Base-by-base conservation (phyloP, 2,888 invertebrate genomes). In the Zele albiditarsus region DNA sequence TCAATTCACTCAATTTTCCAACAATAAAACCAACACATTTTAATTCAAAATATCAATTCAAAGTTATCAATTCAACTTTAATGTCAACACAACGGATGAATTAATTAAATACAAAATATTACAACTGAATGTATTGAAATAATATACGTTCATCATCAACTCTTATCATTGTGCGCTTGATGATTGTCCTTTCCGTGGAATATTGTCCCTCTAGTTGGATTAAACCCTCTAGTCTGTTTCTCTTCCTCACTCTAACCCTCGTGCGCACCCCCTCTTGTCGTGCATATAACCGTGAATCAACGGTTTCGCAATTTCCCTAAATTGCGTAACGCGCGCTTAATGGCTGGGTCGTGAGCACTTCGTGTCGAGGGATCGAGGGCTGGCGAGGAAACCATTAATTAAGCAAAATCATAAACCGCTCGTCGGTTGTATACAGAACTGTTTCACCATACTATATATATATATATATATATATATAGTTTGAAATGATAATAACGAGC, bases 361-460 rank as follows among this genome's bases (percentile, higher is more conserved):
- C 53, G 46, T 58, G 68, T 16, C 20, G 68, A 67, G 75, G 74
- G 69, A 77, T 75, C 76, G 77, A 74, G 72, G 73, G 72, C 70
- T 77, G n/a, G 20, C 71, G 77, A 73, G 79, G 77, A 77, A 79
- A 81, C 80, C 83, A 83, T 84, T 83, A 84, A 86, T 85, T 84
- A 82, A 84, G 83, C 78, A 82, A 83, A 85, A 85, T 86, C 82
- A 84, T 85, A 83, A 85, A 83, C 81, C 78, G 82, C 68, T 60
- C 75, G 67, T 71, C 71, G 69, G 72, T 72, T 65, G 60, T 62
- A 46, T 63, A 60, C 78, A 76, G 74, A 72, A 79, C 73, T 62
- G 76, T 46, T 53, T 20, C 53, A 3, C 23, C n/a, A 49, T 10
- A 53, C 1, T 20, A 76, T 75, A 77, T 78, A 75, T 71, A 65